A percentile compares a stretch with the other conserved stretches of the same genome.
phyloP scores from a whole-genome alignment of 2,797 vertebrate species.

The Diglossa cyanea region DNA sequence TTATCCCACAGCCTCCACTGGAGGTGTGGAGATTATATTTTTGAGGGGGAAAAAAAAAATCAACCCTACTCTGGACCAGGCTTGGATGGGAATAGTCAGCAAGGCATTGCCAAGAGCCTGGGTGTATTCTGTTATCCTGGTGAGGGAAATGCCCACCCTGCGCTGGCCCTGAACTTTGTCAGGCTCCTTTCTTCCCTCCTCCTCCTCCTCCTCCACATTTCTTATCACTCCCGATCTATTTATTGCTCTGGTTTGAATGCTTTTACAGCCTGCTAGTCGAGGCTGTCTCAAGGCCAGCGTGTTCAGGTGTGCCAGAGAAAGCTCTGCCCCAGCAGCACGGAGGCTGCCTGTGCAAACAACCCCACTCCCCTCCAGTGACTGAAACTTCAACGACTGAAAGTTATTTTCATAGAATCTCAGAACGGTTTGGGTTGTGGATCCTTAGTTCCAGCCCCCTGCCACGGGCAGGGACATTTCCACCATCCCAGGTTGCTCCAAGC shows the following conservation, averaged over 20 bases:
- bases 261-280: not conserved
- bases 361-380: not conserved
- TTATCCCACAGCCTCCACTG: not conserved
- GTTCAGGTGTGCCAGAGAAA: constrained; percentile 17
- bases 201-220: not conserved
- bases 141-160: not conserved
- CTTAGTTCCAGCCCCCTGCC: not conserved
- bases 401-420: not conserved
- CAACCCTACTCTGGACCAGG: not conserved
- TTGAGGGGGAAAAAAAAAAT: accelerated
- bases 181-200: not conserved
- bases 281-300: not conserved
- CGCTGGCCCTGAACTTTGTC: not conserved
- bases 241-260: not conserved
- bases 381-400: accelerated
- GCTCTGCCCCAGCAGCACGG: not conserved
- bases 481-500: not conserved
- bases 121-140: accelerated
- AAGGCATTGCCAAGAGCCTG: not conserved
- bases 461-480: not conserved
- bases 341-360: not conserved
- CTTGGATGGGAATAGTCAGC: not conserved
- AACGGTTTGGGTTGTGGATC: not conserved
- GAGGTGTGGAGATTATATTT: not conserved
- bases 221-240: not conserved